These are phyloP conservation scores for Pterostichus niger DNA, from an alignment of 2,888 invertebrate species.

Conservation along the genomic window DNA sequence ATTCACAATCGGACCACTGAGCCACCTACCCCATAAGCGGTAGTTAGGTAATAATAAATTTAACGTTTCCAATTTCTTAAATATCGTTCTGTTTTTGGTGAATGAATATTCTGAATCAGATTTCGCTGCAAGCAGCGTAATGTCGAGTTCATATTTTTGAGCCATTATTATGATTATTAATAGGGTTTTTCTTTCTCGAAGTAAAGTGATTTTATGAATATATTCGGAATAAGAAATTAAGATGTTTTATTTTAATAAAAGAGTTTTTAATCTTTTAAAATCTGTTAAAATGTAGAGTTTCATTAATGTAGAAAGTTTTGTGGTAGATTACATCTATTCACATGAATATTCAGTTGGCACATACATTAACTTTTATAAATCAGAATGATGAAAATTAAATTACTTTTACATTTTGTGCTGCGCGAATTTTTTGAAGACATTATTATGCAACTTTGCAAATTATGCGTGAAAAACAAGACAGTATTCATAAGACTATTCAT, in stretches of 20 bases:
- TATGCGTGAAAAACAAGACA: slow-evolving; percentile 54
- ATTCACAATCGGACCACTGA: no score
- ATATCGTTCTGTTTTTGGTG: no score
- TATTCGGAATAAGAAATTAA: slow-evolving; percentile 16
- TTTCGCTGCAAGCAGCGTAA: no score
- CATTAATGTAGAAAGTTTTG: slow-evolving; percentile 44
- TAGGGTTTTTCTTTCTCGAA: background rate
- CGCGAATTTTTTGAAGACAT: slow-evolving; percentile 37
- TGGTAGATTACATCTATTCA: slow-evolving; percentile 48
- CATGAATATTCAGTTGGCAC: slow-evolving; percentile 51
- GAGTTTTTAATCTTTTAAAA: slow-evolving; percentile 40
- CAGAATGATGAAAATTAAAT: slow-evolving; percentile 46
- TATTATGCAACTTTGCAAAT: slow-evolving; percentile 54
- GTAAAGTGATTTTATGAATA: slow-evolving; percentile 42
- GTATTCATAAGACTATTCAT: slow-evolving; percentile 48
- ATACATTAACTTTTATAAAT: slow-evolving; percentile 58
- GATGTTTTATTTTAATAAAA: slow-evolving; percentile 47
- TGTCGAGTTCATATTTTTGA: slow-evolving; percentile 16
- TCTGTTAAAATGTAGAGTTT: slow-evolving; percentile 48
- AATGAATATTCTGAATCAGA: no score
- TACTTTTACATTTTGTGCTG: slow-evolving; percentile 32
- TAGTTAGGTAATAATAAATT: no score
- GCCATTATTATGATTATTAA: slow-evolving; percentile 7
- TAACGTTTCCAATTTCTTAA: no score
- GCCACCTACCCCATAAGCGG: no score